Evolutionary conservation across 2,888 invertebrate species (phyloP).

Genomic region (Pseudanteris insignis): DNA sequence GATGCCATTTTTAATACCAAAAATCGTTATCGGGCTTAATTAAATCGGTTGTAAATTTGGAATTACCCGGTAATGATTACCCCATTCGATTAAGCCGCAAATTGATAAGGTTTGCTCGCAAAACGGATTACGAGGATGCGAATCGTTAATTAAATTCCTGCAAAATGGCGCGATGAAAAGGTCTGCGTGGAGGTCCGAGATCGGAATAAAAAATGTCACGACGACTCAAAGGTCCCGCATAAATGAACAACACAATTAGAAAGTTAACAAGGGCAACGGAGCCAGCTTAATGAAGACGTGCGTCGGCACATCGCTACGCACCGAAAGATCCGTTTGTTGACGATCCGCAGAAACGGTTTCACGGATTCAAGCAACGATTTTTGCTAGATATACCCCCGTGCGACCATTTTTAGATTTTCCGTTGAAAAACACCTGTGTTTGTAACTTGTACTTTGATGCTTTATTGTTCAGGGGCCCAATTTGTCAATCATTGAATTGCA

Average conservation of each 20-base stretch:
- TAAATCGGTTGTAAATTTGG: slow-evolving; percentile 8
- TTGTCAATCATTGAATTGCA: too few species aligned
- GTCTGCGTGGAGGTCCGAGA: too few species aligned
- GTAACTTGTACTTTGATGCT: too few species aligned
- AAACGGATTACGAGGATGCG: slow-evolving; percentile 14
- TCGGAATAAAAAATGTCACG: slow-evolving; percentile 32
- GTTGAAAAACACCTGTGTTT: too few species aligned
- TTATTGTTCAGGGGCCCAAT: too few species aligned
- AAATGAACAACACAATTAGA: slow-evolving; percentile 41
- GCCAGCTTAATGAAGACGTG: slow-evolving; percentile 41
- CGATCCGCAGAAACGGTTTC: too few species aligned
- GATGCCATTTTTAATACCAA: too few species aligned
- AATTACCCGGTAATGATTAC: slow-evolving; percentile 1
- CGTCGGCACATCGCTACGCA: too few species aligned
- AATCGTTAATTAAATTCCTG: slow-evolving; percentile 32
- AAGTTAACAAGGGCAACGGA: slow-evolving; percentile 32
- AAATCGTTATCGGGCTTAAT: slow-evolving; percentile 1
- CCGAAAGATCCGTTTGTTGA: too few species aligned
- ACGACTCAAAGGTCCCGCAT: slow-evolving; percentile 32
- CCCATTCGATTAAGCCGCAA: slow-evolving; percentile 2
- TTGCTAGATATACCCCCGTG: too few species aligned
- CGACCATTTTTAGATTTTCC: too few species aligned
- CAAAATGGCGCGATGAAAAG: slow-evolving; percentile 13
- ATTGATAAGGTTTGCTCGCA: slow-evolving; percentile 13
- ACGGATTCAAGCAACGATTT: too few species aligned